Percentiles rank a stretch among this genome's conserved stretches.
These are phyloP conservation scores for Sigmodon hispidus DNA, from an alignment of 2,113 vertebrate genomes.

Conservation along the genomic window DNA sequence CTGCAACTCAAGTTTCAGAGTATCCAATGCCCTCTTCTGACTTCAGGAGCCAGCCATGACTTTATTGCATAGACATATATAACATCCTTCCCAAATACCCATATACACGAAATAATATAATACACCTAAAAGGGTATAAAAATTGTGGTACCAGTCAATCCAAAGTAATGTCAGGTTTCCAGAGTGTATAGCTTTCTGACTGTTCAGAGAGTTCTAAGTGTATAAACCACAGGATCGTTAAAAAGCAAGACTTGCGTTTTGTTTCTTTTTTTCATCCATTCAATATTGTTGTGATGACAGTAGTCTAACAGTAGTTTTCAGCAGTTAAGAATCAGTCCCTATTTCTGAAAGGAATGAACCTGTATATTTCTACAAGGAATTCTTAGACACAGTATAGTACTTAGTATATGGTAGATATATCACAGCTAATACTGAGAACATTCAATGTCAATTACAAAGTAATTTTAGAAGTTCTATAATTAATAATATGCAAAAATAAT, in stretches of 20 bases:
- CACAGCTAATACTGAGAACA: conserved; percentile 84
- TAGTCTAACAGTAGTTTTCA: conserved; percentile 83
- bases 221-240: conserved; percentile 92
- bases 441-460: conserved; percentile 86
- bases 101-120: not conserved
- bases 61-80: not conserved
- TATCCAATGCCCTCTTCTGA: not conserved
- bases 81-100: conserved; percentile 79
- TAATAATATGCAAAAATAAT: conserved; percentile 88
- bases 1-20: not conserved
- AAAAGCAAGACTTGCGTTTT: conserved; percentile 90
- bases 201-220: conserved; percentile 88
- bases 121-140: conserved; percentile 84
- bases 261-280: conserved; percentile 88
- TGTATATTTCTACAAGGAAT: conserved; percentile 75
- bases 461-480: conserved; percentile 80
- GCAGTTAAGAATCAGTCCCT: conserved; percentile 84
- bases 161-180: conserved; percentile 88
- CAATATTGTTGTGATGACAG: conserved; percentile 88
- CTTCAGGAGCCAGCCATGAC: not conserved
- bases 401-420: conserved; percentile 77
- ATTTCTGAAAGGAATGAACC: conserved; percentile 68
- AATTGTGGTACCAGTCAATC: conserved; percentile 86
- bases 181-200: conserved; percentile 86
- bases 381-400: conserved; percentile 81